Base-by-base conservation (phyloP, 2,797 vertebrate species). In the Halcyon smyrnensis region DNA sequence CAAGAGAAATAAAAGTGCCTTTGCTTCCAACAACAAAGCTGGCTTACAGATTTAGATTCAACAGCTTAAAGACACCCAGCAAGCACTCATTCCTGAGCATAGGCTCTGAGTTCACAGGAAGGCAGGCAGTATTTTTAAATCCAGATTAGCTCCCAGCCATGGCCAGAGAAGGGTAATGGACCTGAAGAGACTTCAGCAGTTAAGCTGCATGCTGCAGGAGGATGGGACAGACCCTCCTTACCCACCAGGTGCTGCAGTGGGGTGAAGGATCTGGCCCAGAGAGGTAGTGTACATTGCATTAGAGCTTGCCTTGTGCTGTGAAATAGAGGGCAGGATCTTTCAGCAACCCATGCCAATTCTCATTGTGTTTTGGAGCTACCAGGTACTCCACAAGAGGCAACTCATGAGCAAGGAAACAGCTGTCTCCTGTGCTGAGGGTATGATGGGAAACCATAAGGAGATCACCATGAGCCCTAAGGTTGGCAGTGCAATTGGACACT, bases 231-330 rank as follows among this genome's bases (percentile, higher is more conserved):
- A 64, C 32, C 30, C 32, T 74, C 32, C 27, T 20, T 34, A 48
- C 20, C 24, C 32, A 27, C 9, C 1, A 0, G 32, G 11, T 0
- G 0, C 65, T 64, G 50, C 14, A 60, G 41, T 7, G 30, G n/a
- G 15, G 25, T 43, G 48, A 90, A 83, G 50, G 37, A 18, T 59
- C 37, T 30, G 37, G 8, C 56, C 16, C 39, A 46, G 20, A 34
- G 28, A 41, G 16, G 27, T 6, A 19, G 19, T 3, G 0, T 15
- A 15, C 13, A 2, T 21, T 46, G 19, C 21, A 57, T 68, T 8
- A 6, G 37, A 83, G 17, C 25, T 68, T 67, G 28, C 7, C 37
- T 57, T 2, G 0, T 30, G n/a, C 11, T 41, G 17, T 5, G 18
- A 48, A 70, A 63, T 1, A 68, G 23, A 4, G 11, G 37, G 3